Evolutionary conservation across 2,113 vertebrate genomes (phyloP).

Genomic region (Acrocephalus arundinaceus): DNA sequence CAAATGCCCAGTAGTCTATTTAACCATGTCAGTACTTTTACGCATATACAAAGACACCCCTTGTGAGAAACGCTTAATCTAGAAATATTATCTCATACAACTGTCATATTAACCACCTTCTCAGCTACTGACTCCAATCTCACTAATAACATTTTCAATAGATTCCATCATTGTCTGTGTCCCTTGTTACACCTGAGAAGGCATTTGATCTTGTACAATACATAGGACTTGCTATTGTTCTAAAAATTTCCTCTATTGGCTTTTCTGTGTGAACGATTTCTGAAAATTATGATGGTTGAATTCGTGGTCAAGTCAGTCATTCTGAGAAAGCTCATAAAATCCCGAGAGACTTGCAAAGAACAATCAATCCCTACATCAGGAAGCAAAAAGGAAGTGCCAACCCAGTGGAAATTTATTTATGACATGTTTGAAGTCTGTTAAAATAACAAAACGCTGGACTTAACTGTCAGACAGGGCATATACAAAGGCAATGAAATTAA

Average conservation of each 20-base stretch:
- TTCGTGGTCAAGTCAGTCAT: constrained; percentile 40
- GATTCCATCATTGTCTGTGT: background rate
- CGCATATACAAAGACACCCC: background rate
- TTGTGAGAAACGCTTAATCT: background rate
- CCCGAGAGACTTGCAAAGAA: constrained; percentile 59
- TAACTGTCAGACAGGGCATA: background rate
- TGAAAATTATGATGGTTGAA: constrained; percentile 20
- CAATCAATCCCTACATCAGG: constrained; percentile 72
- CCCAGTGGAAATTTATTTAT: constrained; percentile 77
- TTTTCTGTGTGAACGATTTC: constrained; percentile 22
- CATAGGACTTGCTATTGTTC: background rate
- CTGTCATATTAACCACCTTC: background rate
- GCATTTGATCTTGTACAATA: constrained; percentile 21
- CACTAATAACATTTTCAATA: background rate
- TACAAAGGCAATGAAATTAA: constrained; percentile 15
- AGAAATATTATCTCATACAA: background rate
- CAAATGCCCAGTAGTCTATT: background rate
- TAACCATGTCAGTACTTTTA: background rate
- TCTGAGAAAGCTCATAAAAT: constrained; percentile 55
- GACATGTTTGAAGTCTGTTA: constrained; percentile 71
- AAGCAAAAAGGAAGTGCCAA: constrained; percentile 78
- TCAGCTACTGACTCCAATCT: background rate
- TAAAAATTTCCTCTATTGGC: constrained; percentile 5
- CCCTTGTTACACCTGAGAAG: constrained; percentile 50
- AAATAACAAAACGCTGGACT: constrained; percentile 70